Base-by-base conservation (phyloP, 2,113 vertebrate species). In the Crypturellus undulatus region DNA sequence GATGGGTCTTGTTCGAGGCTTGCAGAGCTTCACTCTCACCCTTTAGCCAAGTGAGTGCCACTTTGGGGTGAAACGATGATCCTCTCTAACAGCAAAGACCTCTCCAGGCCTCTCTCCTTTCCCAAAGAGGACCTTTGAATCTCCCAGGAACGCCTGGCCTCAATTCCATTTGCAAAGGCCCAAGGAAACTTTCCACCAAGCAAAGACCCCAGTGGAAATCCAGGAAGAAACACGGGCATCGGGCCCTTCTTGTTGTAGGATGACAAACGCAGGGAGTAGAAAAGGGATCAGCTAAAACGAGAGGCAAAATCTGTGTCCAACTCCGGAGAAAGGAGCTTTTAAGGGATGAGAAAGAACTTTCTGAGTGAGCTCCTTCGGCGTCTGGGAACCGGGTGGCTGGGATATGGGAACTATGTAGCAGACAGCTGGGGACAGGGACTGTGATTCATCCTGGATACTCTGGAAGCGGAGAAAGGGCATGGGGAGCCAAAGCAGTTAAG, bases 391-490 rank as follows among this genome's bases (percentile, higher is more conserved):
- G 28, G 47, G 43, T 12, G 58, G 28, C 78, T 28, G 75, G 79
- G 81, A 93, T 70, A 7, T 92, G 89, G 79, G 82, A 96, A 93
- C 52, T 38, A 2, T 64, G 83, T 12, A 0, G 84, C 95, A 73
- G 69, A 3, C 81, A 87, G 92, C 96, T 87, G 93, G 93, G 87
- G 87, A 93, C 90, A 76, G 59, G 63, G 45, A 64, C 52, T 67
- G 75, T 1, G 82, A 89, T 79, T 38, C 92, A 73, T 89, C 87
- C 89, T 47, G 86, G 93, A 18, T 52, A 0, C 36, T 78, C 5
- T 18, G 40, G 56, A 79, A 88, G 56, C 82, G 90, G 90, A 38
- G 86, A 91, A 93, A 96, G 92, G 86, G 81, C 85, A 93, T 25
- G 2, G 54, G 60, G 59, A 93, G 94, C 90, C 89, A 69, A 36